These are phyloP conservation scores for Himalopsyche phryganea DNA, from an alignment of 1,140 invertebrate species.

Conservation along the genomic window DNA sequence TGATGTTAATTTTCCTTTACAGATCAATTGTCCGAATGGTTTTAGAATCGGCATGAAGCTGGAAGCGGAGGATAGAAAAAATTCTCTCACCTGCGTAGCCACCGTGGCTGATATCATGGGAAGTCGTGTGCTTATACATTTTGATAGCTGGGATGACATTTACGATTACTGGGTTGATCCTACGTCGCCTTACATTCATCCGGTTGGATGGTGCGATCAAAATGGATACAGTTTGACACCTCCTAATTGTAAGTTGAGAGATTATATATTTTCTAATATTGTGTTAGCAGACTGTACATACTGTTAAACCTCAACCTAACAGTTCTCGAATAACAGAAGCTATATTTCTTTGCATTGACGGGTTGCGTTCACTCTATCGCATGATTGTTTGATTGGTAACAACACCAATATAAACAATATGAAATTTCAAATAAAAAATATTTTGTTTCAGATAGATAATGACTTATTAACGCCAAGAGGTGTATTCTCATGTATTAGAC, in stretches of 20 bases:
- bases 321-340: too few relatives aligned
- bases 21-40: conserved; percentile 68
- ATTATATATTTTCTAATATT: too few relatives aligned
- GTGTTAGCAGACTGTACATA: too few relatives aligned
- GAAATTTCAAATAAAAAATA: too few relatives aligned
- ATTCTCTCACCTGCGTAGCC: conserved; percentile 83
- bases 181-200: conserved; percentile 88
- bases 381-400: too few relatives aligned
- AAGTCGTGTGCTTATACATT: conserved; percentile 84
- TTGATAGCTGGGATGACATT: conserved; percentile 91
- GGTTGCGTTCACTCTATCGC: too few relatives aligned
- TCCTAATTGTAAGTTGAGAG: conserved; percentile 72
- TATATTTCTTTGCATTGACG: too few relatives aligned
- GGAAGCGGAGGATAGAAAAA: conserved; percentile 91
- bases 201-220: conserved; percentile 87
- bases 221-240: conserved; percentile 77
- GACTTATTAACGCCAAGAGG: too few relatives aligned
- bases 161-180: conserved; percentile 94
- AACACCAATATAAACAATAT: too few relatives aligned
- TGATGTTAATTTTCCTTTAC: background rate
- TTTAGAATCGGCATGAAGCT: conserved; percentile 90
- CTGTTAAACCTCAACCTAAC: too few relatives aligned
- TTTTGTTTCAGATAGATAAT: too few relatives aligned
- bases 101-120: conserved; percentile 81
- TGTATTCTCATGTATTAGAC: too few relatives aligned